Conservation (phyloP, 2,113 vertebrate genomes). For the Meriones unguiculatus region DNA sequence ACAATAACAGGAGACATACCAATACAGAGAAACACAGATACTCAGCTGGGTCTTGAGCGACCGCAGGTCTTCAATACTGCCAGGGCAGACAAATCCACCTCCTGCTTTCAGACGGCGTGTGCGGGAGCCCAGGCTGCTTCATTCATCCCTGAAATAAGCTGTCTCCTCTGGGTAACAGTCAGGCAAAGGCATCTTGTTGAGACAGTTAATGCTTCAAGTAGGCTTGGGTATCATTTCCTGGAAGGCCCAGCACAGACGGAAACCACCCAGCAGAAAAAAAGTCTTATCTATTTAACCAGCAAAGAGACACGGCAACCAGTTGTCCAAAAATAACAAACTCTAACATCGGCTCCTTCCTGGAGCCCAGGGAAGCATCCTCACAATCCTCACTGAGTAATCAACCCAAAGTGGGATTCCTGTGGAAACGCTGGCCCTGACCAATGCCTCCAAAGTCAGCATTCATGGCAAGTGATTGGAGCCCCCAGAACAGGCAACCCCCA, state of each 20-base stretch:
- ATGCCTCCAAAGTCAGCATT: constrained; percentile 10
- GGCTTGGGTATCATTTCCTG: constrained; percentile 30
- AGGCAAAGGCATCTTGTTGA: constrained; percentile 31
- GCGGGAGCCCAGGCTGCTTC: background rate
- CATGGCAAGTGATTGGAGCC: background rate
- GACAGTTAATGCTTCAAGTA: constrained; percentile 17
- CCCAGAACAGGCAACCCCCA: background rate
- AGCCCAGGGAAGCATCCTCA: background rate
- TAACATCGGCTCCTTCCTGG: constrained; percentile 60
- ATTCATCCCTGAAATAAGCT: background rate
- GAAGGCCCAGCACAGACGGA: background rate
- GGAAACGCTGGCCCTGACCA: background rate
- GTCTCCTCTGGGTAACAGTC: background rate
- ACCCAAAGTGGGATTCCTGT: constrained; percentile 39
- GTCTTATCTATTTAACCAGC: constrained; percentile 71
- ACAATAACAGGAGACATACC: rapidly evolving
- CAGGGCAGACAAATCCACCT: background rate
- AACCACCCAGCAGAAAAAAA: constrained; percentile 55
- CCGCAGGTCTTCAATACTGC: background rate
- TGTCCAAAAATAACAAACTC: constrained; percentile 68
- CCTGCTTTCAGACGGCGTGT: background rate
- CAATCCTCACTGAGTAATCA: constrained; percentile 21
- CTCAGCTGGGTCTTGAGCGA: background rate
- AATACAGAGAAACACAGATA: background rate
- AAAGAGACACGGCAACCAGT: background rate